Conservation (phyloP, 2,888 invertebrate species). For the Scaptomyza caliginosa region DNA sequence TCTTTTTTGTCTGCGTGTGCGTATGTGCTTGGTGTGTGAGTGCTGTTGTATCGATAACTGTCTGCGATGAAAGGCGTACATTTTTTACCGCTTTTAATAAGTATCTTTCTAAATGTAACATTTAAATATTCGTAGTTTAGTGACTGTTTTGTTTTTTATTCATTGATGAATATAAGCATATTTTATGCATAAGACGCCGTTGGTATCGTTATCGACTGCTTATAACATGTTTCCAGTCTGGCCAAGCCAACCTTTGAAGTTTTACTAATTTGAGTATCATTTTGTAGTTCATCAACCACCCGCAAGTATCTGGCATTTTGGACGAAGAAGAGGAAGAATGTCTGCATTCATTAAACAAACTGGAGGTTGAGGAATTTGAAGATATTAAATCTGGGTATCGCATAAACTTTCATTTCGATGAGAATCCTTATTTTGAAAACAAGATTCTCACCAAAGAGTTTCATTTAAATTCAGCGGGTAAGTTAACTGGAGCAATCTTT, state of each 20-base stretch:
- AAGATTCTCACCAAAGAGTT: slow-evolving; percentile 92
- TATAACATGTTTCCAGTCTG: background rate
- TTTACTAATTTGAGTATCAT: slow-evolving; percentile 9
- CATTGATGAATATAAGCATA: background rate
- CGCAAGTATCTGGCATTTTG: slow-evolving; percentile 91
- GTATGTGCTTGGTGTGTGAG: slow-evolving; percentile 29
- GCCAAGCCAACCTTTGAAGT: background rate
- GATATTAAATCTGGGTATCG: slow-evolving; percentile 94
- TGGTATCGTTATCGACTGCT: slow-evolving; percentile 8
- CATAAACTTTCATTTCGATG: slow-evolving; percentile 90
- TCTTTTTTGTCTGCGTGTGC: slow-evolving; percentile 45
- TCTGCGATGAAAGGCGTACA: slow-evolving; percentile 24
- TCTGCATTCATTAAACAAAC: slow-evolving; percentile 88
- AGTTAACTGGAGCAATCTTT: slow-evolving; percentile 31
- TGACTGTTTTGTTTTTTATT: background rate
- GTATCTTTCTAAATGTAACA: background rate
- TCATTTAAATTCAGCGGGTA: slow-evolving; percentile 82
- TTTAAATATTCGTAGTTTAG: no score
- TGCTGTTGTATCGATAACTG: slow-evolving; percentile 59
- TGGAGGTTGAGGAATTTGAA: slow-evolving; percentile 94
- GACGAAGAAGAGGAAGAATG: slow-evolving; percentile 94
- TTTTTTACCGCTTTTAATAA: background rate
- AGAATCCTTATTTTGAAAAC: slow-evolving; percentile 93
- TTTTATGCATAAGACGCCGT: background rate
- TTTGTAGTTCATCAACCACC: slow-evolving; percentile 90